These are phyloP conservation scores for Diorhabda sublineata DNA, from an alignment of 1,140 invertebrate genomes.

Conservation along the genomic window DNA sequence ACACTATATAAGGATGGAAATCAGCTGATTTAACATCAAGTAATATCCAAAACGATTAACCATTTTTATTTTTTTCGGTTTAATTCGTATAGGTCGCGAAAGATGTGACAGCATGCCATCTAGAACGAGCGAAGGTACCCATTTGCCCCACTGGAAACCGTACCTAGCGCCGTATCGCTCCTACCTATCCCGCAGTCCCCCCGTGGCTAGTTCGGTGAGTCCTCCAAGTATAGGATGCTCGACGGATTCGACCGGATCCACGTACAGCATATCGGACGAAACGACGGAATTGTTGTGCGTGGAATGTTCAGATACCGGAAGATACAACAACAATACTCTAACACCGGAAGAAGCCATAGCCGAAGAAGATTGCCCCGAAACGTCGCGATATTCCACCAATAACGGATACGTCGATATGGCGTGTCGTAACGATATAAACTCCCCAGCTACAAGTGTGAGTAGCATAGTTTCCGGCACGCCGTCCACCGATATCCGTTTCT, in stretches of 20 bases:
- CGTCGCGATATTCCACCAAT: slow-evolving; percentile 49
- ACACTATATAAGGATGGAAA: no score
- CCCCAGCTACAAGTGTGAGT: slow-evolving; percentile 59
- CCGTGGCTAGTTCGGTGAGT: slow-evolving; percentile 59
- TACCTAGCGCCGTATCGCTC: slow-evolving; percentile 50
- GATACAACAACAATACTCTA: slow-evolving; percentile 53
- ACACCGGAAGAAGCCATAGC: slow-evolving; percentile 59
- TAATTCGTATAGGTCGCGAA: slow-evolving; percentile 53
- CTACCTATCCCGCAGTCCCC: slow-evolving; percentile 55
- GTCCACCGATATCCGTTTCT: slow-evolving; percentile 57
- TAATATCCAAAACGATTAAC: no score
- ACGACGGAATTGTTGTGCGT: slow-evolving; percentile 31
- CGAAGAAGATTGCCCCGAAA: slow-evolving; percentile 45
- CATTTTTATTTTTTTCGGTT: no score
- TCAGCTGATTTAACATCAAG: no score
- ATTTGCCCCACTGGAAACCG: slow-evolving; percentile 33
- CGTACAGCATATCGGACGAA: slow-evolving; percentile 62
- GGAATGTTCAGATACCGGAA: slow-evolving; percentile 4
- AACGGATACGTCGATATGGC: slow-evolving; percentile 65
- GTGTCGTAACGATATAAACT: slow-evolving; percentile 51
- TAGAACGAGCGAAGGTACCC: slow-evolving; percentile 57
- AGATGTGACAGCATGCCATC: slow-evolving; percentile 76
- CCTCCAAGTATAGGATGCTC: slow-evolving; percentile 60
- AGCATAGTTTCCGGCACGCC: slow-evolving; percentile 71
- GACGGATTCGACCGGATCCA: slow-evolving; percentile 66